Evolutionary conservation across 1,140 invertebrate genomes (phyloP), one percentile per base, ranked within the genome.

Genomic region (Stratiolaelaps scimitus): DNA sequence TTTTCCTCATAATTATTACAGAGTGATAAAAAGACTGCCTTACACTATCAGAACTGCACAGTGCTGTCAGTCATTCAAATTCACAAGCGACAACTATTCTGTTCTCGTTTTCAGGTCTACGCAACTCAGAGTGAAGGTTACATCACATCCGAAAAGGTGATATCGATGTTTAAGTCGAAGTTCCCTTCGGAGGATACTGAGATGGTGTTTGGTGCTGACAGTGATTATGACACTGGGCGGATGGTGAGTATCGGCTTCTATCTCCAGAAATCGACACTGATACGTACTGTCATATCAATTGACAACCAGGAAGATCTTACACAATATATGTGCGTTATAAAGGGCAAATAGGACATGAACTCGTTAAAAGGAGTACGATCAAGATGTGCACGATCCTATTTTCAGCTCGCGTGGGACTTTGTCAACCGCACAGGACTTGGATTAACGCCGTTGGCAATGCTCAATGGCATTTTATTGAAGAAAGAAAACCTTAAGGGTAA

Each of bases 391-490:
- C 60, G 19, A 66, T 65, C 66, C 43, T 64, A 67, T 29, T 64
- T 72, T 13, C 81, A 90, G 75, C 76, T 90, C 47, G 82, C 88
- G 0, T 77, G 78, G 65, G 89, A 94, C 71, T 97, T 94, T 75
- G 79, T 96, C 1, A 78, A 83, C 64, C 83, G 86, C 69, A 83
- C 87, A 29, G 92, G 92, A 29, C 82, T 90, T 65, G 80, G 82
- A 40, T 80, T 75, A 64, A 64, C 74, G 34, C 79, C 80, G 15
- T 78, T 83, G 75, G 92, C 89, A 7, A 76, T 99, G 43, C 75
- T 98, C 29, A 99, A 99, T 78, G 95, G 95, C 4, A 83, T 94
- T 46, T 88, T 91, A 2, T 76, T 98, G 64, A 80, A 84, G 45
- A 80, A 85, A 67, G 79, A 79, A 68, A 82, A 74, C 66, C 72